These are phyloP conservation scores for Sarcophaga bullata DNA, from an alignment of 1,140 invertebrate species.

Conservation along the genomic window DNA sequence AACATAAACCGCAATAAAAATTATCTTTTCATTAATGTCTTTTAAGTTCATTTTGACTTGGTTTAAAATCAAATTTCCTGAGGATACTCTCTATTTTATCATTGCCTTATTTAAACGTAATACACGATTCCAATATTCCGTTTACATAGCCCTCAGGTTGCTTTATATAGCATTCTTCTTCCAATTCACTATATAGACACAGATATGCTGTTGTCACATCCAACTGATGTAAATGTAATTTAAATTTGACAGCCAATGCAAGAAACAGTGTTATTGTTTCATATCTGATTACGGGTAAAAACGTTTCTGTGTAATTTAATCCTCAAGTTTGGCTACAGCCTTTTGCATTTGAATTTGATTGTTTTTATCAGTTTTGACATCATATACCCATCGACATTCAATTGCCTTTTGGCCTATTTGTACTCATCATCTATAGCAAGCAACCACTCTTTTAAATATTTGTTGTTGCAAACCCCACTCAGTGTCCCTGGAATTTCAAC, in stretches of 20 bases:
- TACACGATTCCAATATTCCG: not conserved
- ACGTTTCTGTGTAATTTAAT: constrained; percentile 63
- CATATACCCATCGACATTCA: constrained; percentile 50
- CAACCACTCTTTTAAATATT: too few species aligned
- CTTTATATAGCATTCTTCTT: constrained; percentile 55
- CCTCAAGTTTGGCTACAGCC: constrained; percentile 62
- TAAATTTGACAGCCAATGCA: constrained; percentile 49
- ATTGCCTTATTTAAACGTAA: constrained; percentile 32
- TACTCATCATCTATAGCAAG: too few species aligned
- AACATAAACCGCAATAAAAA: too few species aligned
- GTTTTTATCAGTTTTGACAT: too few species aligned
- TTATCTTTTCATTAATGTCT: too few species aligned
- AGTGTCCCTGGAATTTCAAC: too few species aligned
- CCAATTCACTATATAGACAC: constrained; percentile 64
- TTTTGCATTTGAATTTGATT: constrained; percentile 49
- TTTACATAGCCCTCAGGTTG: constrained; percentile 41
- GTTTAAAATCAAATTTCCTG: not conserved
- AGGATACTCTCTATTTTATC: constrained; percentile 33
- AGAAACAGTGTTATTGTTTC: constrained; percentile 59
- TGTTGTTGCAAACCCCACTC: too few species aligned
- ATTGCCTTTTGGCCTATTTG: constrained; percentile 18
- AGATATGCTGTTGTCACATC: constrained; percentile 66
- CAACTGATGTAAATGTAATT: constrained; percentile 55
- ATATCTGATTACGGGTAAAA: constrained; percentile 58
- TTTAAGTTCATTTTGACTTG: too few species aligned